Evolutionary conservation across 2,113 vertebrate species (phyloP), one percentile per base, ranked within the genome.

Genomic region (Rutilus rutilus): DNA sequence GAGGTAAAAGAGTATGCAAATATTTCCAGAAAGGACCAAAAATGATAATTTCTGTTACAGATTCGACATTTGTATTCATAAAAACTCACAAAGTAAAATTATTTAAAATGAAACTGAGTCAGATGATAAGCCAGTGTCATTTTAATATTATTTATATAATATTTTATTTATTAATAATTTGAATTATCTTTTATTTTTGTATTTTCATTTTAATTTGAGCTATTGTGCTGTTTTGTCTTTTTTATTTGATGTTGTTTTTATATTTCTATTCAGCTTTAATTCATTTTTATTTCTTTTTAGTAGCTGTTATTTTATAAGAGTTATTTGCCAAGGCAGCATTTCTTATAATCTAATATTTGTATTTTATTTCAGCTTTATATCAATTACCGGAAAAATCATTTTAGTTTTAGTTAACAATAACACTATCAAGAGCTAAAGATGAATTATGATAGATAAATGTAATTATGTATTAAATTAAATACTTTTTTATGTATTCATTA

Each of bases 1-100:
- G 98, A 96, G 98, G 98, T 99, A 73, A 86, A 94, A 71, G 15
- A 23, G 5, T 73, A 21, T 33, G 27, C 57, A 62, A n/a, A 45
- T 25, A 60, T 19, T 23, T 23, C 12, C 33, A 60, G 77, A 39
- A 12, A 9, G 11, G 52, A 23, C 19, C 4, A 19, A 77, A 77
- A 77, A 77, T 57, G 17, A n/a, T 39, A 0, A 42, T 59, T 59
- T 3, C 19, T 12, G 14, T 17, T 52, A 47, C n/a, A 76, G 6
- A 27, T 50, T 76, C n/a, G 11, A 2, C 6, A 59, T 59, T 59
- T 78, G 19, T 7, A 39, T n/a, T 59, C 11, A 36, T 57, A 8
- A 21, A 69, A 69, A 69, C 1, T 67, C 7, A 15, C 27, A 33
- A 65, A 65, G 27, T 17, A 19, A 19, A 54, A 54, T 33, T 6